Conservation (phyloP, 2,797 vertebrate genomes). For the Brachyalestes nurse region DNA sequence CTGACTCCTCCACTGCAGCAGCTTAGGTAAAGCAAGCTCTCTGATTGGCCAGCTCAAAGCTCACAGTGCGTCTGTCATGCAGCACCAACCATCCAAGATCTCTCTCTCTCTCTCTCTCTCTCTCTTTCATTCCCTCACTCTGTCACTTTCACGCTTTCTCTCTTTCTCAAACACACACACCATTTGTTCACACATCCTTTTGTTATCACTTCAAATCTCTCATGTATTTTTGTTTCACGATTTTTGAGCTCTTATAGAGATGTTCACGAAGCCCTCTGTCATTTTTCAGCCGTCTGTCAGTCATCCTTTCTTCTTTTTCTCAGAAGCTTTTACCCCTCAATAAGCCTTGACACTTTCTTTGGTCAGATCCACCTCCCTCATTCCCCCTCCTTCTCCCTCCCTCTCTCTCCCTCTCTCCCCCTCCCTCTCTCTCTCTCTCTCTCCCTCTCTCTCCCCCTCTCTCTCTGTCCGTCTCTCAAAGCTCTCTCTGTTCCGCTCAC, state of each 20-base stretch:
- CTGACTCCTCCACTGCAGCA: constrained; percentile 74
- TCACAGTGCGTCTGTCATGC: constrained; percentile 65
- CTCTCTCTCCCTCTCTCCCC: constrained; percentile 13
- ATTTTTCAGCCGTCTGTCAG: constrained; percentile 1
- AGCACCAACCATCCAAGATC: constrained; percentile 58
- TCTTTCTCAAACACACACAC: neutral
- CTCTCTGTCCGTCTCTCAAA: constrained; percentile 33
- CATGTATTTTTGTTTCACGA: constrained; percentile 25
- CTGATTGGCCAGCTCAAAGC: constrained; percentile 79
- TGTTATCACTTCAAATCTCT: constrained; percentile 23
- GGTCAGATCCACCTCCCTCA: constrained; percentile 50
- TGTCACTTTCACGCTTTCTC: neutral
- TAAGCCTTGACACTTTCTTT: constrained; percentile 27
- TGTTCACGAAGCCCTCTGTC: neutral
- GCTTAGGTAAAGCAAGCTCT: constrained; percentile 68
- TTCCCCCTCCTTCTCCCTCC: constrained; percentile 31
- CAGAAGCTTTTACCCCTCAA: constrained; percentile 22
- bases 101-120: constrained; percentile 29
- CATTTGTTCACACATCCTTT: constrained; percentile 20
- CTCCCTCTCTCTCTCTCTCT: constrained; percentile 22
- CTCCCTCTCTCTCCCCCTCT: constrained; percentile 7
- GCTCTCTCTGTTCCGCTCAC: constrained; percentile 8
- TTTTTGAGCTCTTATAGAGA: constrained; percentile 4
- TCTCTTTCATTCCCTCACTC: too few species aligned
- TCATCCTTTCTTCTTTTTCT: constrained; percentile 11